phyloP scores from a whole-genome alignment of 2,888 invertebrate genomes.

The Pimpla rufipes region DNA sequence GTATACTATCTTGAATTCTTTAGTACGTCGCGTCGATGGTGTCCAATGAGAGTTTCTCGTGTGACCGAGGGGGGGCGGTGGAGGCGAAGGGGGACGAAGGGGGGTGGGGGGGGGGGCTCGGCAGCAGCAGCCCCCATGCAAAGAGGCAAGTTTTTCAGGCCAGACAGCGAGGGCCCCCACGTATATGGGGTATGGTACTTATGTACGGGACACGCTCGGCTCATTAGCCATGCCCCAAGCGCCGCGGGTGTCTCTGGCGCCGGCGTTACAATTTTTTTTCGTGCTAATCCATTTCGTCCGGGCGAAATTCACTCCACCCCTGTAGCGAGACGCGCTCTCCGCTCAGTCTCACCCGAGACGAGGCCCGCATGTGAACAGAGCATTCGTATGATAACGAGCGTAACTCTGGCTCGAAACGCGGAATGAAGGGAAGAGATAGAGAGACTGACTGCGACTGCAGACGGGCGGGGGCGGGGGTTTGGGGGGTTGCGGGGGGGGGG shows the following conservation, averaged over 20 bases:
- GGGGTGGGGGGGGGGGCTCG: background rate
- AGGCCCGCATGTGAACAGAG: conserved; percentile 71
- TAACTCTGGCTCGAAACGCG: conserved; percentile 74
- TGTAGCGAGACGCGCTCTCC: background rate
- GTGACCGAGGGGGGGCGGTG: background rate
- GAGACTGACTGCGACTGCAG: conserved; percentile 67
- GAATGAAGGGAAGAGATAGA: conserved; percentile 60
- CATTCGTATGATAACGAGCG: conserved; percentile 82
- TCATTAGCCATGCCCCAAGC: conserved; percentile 66
- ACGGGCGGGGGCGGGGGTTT: conserved; percentile 27
- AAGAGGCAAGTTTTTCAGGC: conserved; percentile 25
- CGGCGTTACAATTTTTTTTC: conserved; percentile 60
- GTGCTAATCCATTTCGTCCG: conserved; percentile 71
- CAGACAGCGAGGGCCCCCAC: conserved; percentile 14
- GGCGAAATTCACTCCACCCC: conserved; percentile 49
- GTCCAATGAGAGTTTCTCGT: conserved; percentile 58
- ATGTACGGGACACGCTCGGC: conserved; percentile 58
- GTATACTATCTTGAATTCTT: conserved; percentile 61
- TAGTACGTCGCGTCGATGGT: conserved; percentile 62
- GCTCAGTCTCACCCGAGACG: conserved; percentile 49
- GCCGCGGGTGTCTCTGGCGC: conserved; percentile 65
- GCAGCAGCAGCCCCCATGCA: conserved; percentile 7
- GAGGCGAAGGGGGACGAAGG: no score
- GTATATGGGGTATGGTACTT: conserved; percentile 49
- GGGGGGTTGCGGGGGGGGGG: conserved; percentile 39